phyloP scores from a whole-genome alignment of 37 sponge, comb jelly and placozoan genomes.

The Tethya wilhelma region DNA sequence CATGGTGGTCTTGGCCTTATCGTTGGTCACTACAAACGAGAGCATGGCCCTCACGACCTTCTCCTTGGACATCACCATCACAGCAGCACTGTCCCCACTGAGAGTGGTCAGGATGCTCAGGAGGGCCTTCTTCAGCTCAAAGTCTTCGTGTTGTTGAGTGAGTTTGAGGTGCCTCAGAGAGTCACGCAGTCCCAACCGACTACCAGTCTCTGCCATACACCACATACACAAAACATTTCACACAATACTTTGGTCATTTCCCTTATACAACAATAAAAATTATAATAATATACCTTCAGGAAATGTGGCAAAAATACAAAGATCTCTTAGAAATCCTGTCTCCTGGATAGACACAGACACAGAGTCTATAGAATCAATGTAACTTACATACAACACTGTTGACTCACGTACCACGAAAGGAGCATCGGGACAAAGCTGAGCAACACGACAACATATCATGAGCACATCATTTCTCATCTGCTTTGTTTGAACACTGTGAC shows the following conservation, averaged over 20 bases:
- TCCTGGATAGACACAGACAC: slow-evolving; percentile 42
- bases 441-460: slow-evolving; percentile 51
- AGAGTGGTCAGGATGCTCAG: slow-evolving; percentile 79
- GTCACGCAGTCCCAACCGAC: background rate
- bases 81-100: slow-evolving; percentile 56
- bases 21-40: slow-evolving; percentile 90
- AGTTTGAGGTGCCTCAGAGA: slow-evolving; percentile 30
- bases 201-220: slow-evolving; percentile 1
- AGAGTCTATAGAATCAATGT: background rate
- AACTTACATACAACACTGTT: background rate
- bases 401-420: slow-evolving; percentile 76
- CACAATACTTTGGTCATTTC: too few relatives aligned
- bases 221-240: too few relatives aligned
- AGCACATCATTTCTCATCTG: slow-evolving; percentile 81
- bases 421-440: slow-evolving; percentile 69
- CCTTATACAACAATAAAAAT: background rate
- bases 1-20: slow-evolving; percentile 61
- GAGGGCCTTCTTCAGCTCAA: slow-evolving; percentile 93
- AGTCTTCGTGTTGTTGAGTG: slow-evolving; percentile 84
- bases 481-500: slow-evolving; percentile 31
- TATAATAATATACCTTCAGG: slow-evolving; percentile 48
- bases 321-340: slow-evolving; percentile 63
- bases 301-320: slow-evolving; percentile 60
- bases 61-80: slow-evolving; percentile 76
- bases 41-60: slow-evolving; percentile 80